Conservation (phyloP, 2,113 vertebrate species). For the Xyliphius kryptos region DNA sequence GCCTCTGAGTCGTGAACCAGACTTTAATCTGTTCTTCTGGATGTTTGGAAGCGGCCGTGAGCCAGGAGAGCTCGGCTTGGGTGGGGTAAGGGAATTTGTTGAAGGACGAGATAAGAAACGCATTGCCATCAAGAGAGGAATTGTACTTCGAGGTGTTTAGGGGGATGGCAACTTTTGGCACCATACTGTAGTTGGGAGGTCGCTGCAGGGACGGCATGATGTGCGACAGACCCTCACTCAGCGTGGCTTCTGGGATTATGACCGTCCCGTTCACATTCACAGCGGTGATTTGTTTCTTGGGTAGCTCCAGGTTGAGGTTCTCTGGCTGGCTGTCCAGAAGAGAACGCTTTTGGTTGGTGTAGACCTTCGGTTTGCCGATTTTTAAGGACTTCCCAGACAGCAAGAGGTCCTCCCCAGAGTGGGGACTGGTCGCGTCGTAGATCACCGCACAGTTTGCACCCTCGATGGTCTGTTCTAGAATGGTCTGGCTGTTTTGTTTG, state of each 20-base stretch:
- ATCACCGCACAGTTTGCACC: conserved; percentile 56
- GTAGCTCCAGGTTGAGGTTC: conserved; percentile 60
- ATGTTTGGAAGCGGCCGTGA: conserved; percentile 92
- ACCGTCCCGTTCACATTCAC: conserved; percentile 79
- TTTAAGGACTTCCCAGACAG: conserved; percentile 70
- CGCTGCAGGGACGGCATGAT: conserved; percentile 96
- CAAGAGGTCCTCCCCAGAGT: conserved; percentile 55
- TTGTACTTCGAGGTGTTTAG: conserved; percentile 97
- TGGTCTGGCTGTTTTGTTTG: conserved; percentile 94
- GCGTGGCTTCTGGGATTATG: conserved; percentile 71
- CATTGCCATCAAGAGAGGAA: conserved; percentile 86
- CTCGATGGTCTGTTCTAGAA: conserved; percentile 93
- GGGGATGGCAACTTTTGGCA: conserved; percentile 95
- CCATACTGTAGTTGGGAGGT: conserved; percentile 91
- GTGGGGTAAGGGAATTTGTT: conserved; percentile 98
- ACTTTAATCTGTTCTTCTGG: conserved; percentile 96
- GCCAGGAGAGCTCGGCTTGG: conserved; percentile 91
- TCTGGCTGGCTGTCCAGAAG: conserved; percentile 53
- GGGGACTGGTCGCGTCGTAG: conserved; percentile 53
- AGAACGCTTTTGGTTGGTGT: too few species aligned
- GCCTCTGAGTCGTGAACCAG: conserved; percentile 94
- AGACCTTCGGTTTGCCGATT: conserved; percentile 69
- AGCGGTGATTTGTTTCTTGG: conserved; percentile 66
- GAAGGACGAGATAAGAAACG: conserved; percentile 92
- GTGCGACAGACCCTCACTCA: conserved; percentile 85